Evolutionary conservation across 2,888 invertebrate species (phyloP).

Genomic region (Drosophila robusta): DNA sequence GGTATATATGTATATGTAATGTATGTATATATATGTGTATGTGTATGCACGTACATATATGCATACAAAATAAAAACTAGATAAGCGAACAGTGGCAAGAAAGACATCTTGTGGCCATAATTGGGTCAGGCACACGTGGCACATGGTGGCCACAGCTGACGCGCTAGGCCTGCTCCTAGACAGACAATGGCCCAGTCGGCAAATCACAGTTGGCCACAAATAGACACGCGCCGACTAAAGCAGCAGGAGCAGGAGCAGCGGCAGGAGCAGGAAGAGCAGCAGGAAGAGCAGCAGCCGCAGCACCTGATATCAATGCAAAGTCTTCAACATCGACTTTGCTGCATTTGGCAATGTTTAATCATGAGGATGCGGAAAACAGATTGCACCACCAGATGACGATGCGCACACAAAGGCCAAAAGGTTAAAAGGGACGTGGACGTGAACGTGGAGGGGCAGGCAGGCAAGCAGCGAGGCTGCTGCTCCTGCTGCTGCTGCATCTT

Average conservation of each 20-base stretch:
- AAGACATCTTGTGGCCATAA: constrained; percentile 38
- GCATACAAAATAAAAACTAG: background rate
- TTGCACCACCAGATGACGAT: constrained; percentile 74
- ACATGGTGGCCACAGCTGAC: constrained; percentile 62
- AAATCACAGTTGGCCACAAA: constrained; percentile 79
- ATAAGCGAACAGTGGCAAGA: constrained; percentile 7
- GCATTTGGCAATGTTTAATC: constrained; percentile 78
- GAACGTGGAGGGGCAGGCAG: constrained; percentile 12
- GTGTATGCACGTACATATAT: background rate
- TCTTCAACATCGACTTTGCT: constrained; percentile 23
- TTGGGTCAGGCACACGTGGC: constrained; percentile 58
- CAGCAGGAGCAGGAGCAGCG: constrained; percentile 3
- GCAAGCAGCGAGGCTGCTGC: constrained; percentile 12
- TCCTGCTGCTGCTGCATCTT: constrained; percentile 53
- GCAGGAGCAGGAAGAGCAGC: constrained; percentile 13
- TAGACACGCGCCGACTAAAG: constrained; percentile 67
- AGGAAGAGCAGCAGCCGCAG: constrained; percentile 9
- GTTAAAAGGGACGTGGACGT: constrained; percentile 39
- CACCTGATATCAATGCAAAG: constrained; percentile 57
- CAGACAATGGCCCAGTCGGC: constrained; percentile 46
- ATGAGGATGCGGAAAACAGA: constrained; percentile 71
- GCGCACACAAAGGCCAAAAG: constrained; percentile 58
- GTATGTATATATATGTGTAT: background rate
- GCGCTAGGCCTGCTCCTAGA: constrained; percentile 5
- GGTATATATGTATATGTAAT: background rate